Evolutionary conservation across 2,797 vertebrate genomes (phyloP).

Genomic region (Cuculus canorus): DNA sequence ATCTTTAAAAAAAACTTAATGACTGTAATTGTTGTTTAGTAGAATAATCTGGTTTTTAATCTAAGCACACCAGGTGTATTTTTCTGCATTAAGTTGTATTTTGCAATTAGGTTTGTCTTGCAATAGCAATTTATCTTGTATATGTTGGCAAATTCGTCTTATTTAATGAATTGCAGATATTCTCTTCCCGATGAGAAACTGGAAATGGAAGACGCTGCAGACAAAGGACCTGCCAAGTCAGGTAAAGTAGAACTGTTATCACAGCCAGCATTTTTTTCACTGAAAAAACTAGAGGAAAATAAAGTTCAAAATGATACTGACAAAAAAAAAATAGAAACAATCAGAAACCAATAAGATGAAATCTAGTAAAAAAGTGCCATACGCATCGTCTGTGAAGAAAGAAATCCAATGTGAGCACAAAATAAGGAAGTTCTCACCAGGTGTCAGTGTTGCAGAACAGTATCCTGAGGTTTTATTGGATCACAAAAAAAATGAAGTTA

Average conservation of each 20-base stretch:
- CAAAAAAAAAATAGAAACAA: not conserved
- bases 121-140: not conserved
- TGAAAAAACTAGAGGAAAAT: not conserved
- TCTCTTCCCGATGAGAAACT: slow-evolving; percentile 79
- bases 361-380: not conserved
- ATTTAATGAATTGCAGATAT: slow-evolving; percentile 65
- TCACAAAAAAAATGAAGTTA: not conserved
- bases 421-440: not conserved
- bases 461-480: not conserved
- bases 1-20: not conserved
- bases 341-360: not conserved
- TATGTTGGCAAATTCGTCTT: not conserved
- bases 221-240: slow-evolving; percentile 74
- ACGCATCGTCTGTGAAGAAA: not conserved
- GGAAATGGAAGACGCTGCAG: slow-evolving; percentile 73
- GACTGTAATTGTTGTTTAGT: not conserved
- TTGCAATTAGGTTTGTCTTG: not conserved
- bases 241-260: slow-evolving; percentile 58
- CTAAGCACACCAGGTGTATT: not conserved
- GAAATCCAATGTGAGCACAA: not conserved
- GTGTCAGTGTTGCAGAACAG: not conserved
- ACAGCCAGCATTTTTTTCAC: not conserved
- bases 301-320: not conserved
- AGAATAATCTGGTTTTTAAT: not conserved
- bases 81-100: not conserved